Evolutionary conservation across 2,888 invertebrate genomes (phyloP).

Genomic region (Acronicta alni): DNA sequence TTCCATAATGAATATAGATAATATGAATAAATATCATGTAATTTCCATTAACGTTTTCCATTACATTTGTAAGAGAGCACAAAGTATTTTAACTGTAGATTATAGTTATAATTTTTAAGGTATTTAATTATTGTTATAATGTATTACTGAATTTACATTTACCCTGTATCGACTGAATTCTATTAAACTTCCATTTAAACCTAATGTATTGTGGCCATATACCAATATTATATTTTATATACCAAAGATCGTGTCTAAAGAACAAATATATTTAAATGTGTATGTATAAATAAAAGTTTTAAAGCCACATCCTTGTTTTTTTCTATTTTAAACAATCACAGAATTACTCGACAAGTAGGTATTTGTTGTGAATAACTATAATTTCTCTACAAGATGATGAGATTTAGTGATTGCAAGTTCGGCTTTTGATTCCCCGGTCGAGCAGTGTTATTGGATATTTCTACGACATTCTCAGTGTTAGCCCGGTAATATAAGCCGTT

Average conservation of each 20-base stretch:
- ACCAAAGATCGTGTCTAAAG: conserved; percentile 84
- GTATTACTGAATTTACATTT: conserved; percentile 65
- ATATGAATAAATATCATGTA: conserved; percentile 11
- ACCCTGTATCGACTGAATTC: conserved; percentile 70
- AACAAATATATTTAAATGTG: conserved; percentile 80
- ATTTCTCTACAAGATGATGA: too few species aligned
- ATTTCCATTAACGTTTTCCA: conserved; percentile 53
- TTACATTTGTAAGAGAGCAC: conserved; percentile 57
- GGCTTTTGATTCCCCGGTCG: too few species aligned
- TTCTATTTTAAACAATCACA: conserved; percentile 11
- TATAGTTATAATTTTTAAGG: conserved; percentile 45
- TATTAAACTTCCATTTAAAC: conserved; percentile 74
- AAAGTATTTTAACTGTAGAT: conserved; percentile 60
- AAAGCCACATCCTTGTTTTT: conserved; percentile 48
- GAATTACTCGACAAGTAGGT: too few species aligned
- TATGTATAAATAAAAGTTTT: conserved; percentile 74
- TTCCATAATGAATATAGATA: not conserved
- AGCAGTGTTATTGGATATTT: too few species aligned
- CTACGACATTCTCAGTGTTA: too few species aligned
- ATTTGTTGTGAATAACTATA: too few species aligned
- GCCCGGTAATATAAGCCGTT: too few species aligned
- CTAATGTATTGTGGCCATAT: conserved; percentile 78
- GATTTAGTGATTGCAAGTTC: too few species aligned
- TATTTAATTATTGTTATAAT: conserved; percentile 57
- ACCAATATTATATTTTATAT: conserved; percentile 84